These are phyloP conservation scores for Drosophila tanythrix DNA, from an alignment of 2,888 invertebrate genomes.

Conservation along the genomic window DNA sequence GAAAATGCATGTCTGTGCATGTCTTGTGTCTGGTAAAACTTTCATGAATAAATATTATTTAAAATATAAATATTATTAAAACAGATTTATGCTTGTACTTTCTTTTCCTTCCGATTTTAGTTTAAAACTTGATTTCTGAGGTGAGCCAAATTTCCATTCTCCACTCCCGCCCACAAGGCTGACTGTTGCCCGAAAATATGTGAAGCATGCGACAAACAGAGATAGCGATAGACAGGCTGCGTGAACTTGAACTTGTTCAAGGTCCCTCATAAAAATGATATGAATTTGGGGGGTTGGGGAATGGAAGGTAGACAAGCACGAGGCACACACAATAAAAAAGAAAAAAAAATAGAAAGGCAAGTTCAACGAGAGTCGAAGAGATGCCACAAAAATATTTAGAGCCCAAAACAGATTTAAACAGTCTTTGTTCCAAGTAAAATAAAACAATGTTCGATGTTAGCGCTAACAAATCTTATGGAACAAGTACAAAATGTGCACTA, in stretches of 20 bases:
- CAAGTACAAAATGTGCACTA: conserved; percentile 37
- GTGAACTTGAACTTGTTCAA: conserved; percentile 75
- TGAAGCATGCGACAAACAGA: conserved; percentile 38
- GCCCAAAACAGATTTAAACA: conserved; percentile 48
- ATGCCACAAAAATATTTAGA: conserved; percentile 24
- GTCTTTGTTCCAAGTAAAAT: conserved; percentile 64
- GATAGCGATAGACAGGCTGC: conserved; percentile 15
- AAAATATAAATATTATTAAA: background rate
- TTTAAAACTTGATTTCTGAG: background rate
- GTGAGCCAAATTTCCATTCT: background rate
- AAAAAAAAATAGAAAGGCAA: conserved; percentile 14
- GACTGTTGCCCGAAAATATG: conserved; percentile 15
- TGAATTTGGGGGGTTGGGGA: conserved; percentile 5
- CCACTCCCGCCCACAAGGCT: background rate
- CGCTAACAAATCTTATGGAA: conserved; percentile 19
- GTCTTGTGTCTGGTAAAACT: background rate
- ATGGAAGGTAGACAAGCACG: conserved; percentile 8
- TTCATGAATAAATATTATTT: background rate
- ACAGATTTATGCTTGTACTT: background rate
- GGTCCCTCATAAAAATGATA: conserved; percentile 56
- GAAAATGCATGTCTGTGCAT: background rate
- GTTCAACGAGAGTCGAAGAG: conserved; percentile 64
- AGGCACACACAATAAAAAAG: conserved; percentile 16
- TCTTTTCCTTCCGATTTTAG: background rate
- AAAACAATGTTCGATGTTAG: conserved; percentile 40